A percentile compares a stretch with the other conserved stretches of the same genome.
Conservation (phyloP, 2,888 invertebrate species). For the Leptothorax acervorum region DNA sequence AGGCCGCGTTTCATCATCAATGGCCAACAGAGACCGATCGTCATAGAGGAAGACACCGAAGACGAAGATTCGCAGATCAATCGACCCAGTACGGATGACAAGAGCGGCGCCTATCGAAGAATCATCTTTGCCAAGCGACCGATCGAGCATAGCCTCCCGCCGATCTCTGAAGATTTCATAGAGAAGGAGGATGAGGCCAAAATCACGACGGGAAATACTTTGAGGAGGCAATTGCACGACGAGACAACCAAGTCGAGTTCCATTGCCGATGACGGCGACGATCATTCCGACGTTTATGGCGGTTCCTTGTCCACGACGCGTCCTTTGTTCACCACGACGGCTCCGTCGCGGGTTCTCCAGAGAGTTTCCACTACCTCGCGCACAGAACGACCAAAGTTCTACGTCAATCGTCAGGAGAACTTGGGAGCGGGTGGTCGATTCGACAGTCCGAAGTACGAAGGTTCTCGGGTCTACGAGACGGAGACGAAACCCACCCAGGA, state of each 20-base stretch:
- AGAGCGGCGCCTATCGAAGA: slow-evolving; percentile 74
- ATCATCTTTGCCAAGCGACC: slow-evolving; percentile 81
- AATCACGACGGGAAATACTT: slow-evolving; percentile 86
- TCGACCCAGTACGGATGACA: slow-evolving; percentile 79
- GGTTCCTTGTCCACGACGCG: slow-evolving; percentile 89
- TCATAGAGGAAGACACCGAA: slow-evolving; percentile 76
- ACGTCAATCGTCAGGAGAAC: slow-evolving; percentile 76
- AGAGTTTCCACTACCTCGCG: slow-evolving; percentile 74
- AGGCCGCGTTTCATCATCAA: slow-evolving; percentile 81
- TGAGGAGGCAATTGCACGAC: slow-evolving; percentile 89
- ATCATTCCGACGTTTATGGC: slow-evolving; percentile 90
- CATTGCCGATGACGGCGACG: slow-evolving; percentile 86
- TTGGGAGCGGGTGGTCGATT: slow-evolving; percentile 79
- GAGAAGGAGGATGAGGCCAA: slow-evolving; percentile 85
- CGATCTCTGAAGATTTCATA: slow-evolving; percentile 83
- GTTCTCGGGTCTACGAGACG: slow-evolving; percentile 75
- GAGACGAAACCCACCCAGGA: slow-evolving; percentile 77
- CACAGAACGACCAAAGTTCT: slow-evolving; percentile 79
- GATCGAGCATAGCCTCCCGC: slow-evolving; percentile 82
- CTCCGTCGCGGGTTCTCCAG: slow-evolving; percentile 87
- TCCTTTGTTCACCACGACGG: slow-evolving; percentile 90
- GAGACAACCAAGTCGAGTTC: slow-evolving; percentile 85
- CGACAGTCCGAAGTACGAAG: slow-evolving; percentile 78
- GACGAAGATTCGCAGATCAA: slow-evolving; percentile 83
- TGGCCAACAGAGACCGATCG: slow-evolving; percentile 79